Evolutionary conservation across 2,797 vertebrate species (phyloP).

Genomic region (Crenichthys baileyi): DNA sequence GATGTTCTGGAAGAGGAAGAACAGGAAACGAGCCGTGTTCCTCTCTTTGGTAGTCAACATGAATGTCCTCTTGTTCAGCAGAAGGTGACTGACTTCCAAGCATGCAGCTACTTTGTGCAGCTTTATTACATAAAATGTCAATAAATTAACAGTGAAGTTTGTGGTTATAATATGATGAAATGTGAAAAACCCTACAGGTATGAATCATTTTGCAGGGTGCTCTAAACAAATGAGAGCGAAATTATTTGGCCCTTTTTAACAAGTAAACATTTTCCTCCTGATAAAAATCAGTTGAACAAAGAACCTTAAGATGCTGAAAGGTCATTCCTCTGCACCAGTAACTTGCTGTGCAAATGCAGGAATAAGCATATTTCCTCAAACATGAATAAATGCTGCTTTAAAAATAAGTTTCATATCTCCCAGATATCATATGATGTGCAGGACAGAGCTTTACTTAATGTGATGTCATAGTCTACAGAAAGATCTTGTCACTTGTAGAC

Average conservation of each 20-base stretch:
- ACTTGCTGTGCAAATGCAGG: background rate
- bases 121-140: background rate
- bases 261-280: background rate
- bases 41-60: constrained; percentile 65
- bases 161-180: background rate
- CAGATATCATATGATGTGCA: background rate
- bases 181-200: background rate
- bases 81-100: constrained; percentile 34
- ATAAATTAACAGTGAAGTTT: background rate
- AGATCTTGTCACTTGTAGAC: background rate
- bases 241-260: no score
- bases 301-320: background rate
- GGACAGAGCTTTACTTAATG: background rate
- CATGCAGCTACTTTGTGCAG: constrained; percentile 11
- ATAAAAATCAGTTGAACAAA: background rate
- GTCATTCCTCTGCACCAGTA: background rate
- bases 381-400: background rate
- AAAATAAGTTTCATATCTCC: background rate
- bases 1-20: constrained; percentile 41
- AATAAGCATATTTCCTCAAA: background rate
- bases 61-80: constrained; percentile 78
- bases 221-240: background rate
- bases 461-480: background rate
- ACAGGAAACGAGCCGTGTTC: constrained; percentile 47
- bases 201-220: background rate